These are phyloP conservation scores for Mola mola DNA, from an alignment of 2,113 vertebrate genomes.

Conservation along the genomic window DNA sequence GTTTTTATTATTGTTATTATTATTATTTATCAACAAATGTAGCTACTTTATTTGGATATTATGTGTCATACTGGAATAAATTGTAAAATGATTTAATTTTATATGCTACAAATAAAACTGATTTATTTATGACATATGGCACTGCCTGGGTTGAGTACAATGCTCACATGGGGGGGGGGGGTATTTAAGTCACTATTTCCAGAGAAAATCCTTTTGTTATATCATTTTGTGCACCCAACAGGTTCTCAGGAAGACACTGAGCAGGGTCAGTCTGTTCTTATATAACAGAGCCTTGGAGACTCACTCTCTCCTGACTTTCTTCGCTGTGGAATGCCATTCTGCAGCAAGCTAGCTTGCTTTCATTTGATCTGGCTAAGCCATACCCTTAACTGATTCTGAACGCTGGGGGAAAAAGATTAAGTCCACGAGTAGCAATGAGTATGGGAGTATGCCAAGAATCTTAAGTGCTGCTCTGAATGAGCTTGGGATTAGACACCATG, in stretches of 20 bases:
- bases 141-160: slow-evolving; percentile 39
- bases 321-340: slow-evolving; percentile 79
- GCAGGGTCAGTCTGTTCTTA: slow-evolving; percentile 63
- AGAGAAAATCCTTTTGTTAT: slow-evolving; percentile 49
- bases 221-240: slow-evolving; percentile 52
- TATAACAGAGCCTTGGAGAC: slow-evolving; percentile 63
- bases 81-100: slow-evolving; percentile 99
- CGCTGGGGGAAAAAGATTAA: slow-evolving; percentile 79
- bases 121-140: slow-evolving; percentile 98
- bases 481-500: slow-evolving; percentile 76
- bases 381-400: slow-evolving; percentile 89
- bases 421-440: slow-evolving; percentile 87
- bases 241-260: slow-evolving; percentile 54
- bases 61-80: slow-evolving; percentile 99
- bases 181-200: slow-evolving; percentile 23
- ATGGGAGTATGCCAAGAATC: slow-evolving; percentile 90
- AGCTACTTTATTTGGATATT: slow-evolving; percentile 90
- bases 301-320: slow-evolving; percentile 60
- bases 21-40: slow-evolving; percentile 98
- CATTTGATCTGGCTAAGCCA: slow-evolving; percentile 87
- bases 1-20: slow-evolving; percentile 84
- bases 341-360: slow-evolving; percentile 81
- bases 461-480: slow-evolving; percentile 88
- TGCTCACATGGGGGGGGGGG: slow-evolving; percentile 14
- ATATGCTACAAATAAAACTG: slow-evolving; percentile 96